phyloP scores from a whole-genome alignment of 2,888 invertebrate species.

The Laspeyria flexula region DNA sequence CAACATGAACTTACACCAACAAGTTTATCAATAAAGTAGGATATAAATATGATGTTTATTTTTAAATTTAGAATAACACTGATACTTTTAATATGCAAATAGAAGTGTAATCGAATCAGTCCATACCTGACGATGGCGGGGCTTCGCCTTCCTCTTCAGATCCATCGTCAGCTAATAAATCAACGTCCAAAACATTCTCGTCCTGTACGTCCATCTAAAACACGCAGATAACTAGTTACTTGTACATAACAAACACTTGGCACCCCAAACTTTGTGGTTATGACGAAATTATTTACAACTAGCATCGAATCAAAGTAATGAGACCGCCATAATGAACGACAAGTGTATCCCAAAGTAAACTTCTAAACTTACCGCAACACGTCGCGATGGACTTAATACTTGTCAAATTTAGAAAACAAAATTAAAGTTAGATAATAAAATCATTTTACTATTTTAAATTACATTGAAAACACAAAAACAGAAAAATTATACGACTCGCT shows the following conservation, averaged over 20 bases:
- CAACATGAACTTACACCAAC: background rate
- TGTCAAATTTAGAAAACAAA: conserved; percentile 65
- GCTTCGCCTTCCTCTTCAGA: conserved; percentile 91
- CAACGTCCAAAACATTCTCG: conserved; percentile 87
- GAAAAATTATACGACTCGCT: conserved; percentile 59
- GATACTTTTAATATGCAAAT: background rate
- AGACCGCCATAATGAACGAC: conserved; percentile 85
- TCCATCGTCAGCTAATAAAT: conserved; percentile 90
- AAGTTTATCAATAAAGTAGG: background rate
- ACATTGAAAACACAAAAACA: conserved; percentile 67
- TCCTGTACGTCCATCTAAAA: conserved; percentile 83
- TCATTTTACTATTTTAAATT: conserved; percentile 69
- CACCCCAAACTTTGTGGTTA: conserved; percentile 40
- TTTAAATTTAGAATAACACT: too few species aligned
- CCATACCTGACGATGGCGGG: conserved; percentile 85
- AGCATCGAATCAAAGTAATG: conserved; percentile 54
- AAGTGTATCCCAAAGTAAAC: conserved; percentile 69
- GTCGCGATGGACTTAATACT: conserved; percentile 74
- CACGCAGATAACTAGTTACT: conserved; percentile 20
- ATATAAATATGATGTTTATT: too few species aligned
- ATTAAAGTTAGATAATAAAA: conserved; percentile 58
- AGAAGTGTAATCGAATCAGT: background rate
- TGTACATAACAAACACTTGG: conserved; percentile 17
- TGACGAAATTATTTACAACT: conserved; percentile 63
- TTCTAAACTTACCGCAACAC: conserved; percentile 78